Evolutionary conservation across 2,113 vertebrate species (phyloP).

Genomic region (Panurus biarmicus): DNA sequence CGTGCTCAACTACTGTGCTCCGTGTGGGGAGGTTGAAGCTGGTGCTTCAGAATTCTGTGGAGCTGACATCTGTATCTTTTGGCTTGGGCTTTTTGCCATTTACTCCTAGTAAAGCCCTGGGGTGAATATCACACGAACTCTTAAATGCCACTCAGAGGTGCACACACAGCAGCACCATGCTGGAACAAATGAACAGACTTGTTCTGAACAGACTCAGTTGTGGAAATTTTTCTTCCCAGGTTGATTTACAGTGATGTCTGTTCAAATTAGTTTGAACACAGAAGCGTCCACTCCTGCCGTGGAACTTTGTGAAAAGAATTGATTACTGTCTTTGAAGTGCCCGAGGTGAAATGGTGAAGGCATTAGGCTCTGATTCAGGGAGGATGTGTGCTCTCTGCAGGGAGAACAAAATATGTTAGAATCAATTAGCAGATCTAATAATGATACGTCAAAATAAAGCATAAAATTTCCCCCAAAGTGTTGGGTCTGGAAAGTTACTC

Average conservation of each 20-base stretch:
- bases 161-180: background rate
- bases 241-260: background rate
- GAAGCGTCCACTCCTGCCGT: rapidly evolving
- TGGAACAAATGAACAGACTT: background rate
- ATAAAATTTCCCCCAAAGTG: background rate
- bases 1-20: background rate
- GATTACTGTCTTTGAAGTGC: background rate
- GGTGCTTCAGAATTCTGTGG: background rate
- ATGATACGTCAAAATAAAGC: background rate
- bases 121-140: background rate
- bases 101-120: background rate
- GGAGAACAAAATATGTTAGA: background rate
- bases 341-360: background rate
- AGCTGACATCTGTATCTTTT: background rate
- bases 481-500: background rate
- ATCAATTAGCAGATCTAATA: background rate
- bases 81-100: background rate
- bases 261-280: background rate
- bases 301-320: background rate
- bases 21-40: background rate
- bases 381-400: background rate
- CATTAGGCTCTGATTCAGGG: background rate
- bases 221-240: background rate
- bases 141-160: background rate
- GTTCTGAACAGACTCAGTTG: background rate